Evolutionary conservation across 1,140 invertebrate species (phyloP).

Genomic region (Drosophila orosa): DNA sequence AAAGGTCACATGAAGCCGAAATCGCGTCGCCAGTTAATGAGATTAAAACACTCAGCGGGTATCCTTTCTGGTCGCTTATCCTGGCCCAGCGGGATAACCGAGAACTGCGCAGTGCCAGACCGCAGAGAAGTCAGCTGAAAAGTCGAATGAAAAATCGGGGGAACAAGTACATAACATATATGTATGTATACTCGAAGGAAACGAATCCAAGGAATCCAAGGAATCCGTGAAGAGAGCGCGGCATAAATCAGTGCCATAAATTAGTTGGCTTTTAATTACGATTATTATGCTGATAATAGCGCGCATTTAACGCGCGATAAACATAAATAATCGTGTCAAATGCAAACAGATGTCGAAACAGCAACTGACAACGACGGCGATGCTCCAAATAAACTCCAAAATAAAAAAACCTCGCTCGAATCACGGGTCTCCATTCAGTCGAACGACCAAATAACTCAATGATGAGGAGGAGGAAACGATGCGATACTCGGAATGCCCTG

Average conservation of each 20-base stretch:
- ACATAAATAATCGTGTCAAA: slow-evolving; percentile 84
- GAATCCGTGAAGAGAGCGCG: slow-evolving; percentile 11
- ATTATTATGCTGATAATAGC: slow-evolving; percentile 84
- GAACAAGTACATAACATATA: not conserved
- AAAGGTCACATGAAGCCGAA: slow-evolving; percentile 34
- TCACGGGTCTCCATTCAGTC: slow-evolving; percentile 62
- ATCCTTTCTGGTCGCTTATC: slow-evolving; percentile 45
- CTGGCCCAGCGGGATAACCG: slow-evolving; percentile 54
- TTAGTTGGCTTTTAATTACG: slow-evolving; percentile 84
- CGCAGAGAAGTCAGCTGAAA: slow-evolving; percentile 23
- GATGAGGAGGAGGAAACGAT: not conserved
- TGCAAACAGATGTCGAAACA: slow-evolving; percentile 73
- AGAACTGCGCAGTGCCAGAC: slow-evolving; percentile 45
- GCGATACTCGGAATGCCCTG: not conserved
- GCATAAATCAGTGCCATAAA: slow-evolving; percentile 83
- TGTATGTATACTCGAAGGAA: not conserved
- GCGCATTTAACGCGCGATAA: slow-evolving; percentile 83
- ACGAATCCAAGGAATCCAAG: slow-evolving; percentile 12
- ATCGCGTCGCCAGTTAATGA: slow-evolving; percentile 74
- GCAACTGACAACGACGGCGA: slow-evolving; percentile 38
- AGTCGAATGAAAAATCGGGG: not conserved
- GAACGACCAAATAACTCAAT: slow-evolving; percentile 15
- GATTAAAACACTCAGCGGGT: slow-evolving; percentile 77
- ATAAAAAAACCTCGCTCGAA: slow-evolving; percentile 47
- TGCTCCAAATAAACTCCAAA: slow-evolving; percentile 37